Conservation (phyloP, 2,888 invertebrate genomes). For the Troides helena region DNA sequence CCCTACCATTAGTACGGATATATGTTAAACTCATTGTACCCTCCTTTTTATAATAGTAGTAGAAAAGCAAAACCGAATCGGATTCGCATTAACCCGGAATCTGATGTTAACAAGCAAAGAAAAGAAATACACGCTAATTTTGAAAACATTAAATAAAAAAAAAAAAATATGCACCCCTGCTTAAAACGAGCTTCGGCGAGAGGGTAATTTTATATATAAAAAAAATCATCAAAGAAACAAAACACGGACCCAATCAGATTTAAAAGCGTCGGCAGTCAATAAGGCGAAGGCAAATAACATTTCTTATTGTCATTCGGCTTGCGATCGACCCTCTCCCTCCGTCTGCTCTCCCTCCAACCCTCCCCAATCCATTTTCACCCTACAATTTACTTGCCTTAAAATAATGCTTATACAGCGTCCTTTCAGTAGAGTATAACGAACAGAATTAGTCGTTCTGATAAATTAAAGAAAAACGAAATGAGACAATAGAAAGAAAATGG, state of each 20-base stretch:
- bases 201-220: background rate
- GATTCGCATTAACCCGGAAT: no score
- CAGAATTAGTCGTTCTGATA: slow-evolving; percentile 2
- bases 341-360: slow-evolving; percentile 21
- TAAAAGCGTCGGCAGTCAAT: slow-evolving; percentile 56
- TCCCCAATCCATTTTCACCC: slow-evolving; percentile 21
- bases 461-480: background rate
- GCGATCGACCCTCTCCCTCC: slow-evolving; percentile 30
- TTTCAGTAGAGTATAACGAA: slow-evolving; percentile 5
- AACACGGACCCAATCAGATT: slow-evolving; percentile 51
- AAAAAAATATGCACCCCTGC: no score
- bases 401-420: slow-evolving; percentile 22
- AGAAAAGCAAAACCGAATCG: no score
- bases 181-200: no score
- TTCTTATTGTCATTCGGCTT: slow-evolving; percentile 47
- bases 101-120: no score
- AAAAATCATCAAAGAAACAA: slow-evolving; percentile 38
- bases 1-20: no score
- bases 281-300: slow-evolving; percentile 46
- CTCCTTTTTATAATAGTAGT: no score
- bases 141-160: no score
- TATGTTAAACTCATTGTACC: no score
- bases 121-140: no score
- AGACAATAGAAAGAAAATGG: no score
- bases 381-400: slow-evolving; percentile 24